Conservation (phyloP, 2,888 invertebrate genomes). For the Stenurella melanura region DNA sequence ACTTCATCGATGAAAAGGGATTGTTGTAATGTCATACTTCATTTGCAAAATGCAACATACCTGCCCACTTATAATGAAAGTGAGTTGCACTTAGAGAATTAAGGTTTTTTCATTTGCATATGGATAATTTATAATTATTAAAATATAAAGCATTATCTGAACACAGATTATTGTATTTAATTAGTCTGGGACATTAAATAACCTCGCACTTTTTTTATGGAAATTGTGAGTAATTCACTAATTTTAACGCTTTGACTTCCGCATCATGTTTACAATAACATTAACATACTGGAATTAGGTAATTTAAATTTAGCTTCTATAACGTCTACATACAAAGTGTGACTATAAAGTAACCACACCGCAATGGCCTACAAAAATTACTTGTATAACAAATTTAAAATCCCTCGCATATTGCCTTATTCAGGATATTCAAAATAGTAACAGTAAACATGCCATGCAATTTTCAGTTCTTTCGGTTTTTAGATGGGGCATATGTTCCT, state of each 20-base stretch:
- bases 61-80: neutral
- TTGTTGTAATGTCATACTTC: slow-evolving; percentile 9
- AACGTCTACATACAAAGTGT: neutral
- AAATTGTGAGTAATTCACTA: neutral
- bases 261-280: neutral
- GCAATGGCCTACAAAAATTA: too few relatives aligned
- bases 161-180: neutral
- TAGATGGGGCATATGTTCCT: too few relatives aligned
- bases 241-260: neutral
- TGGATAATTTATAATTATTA: too few relatives aligned
- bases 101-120: neutral
- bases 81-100: neutral
- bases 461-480: too few relatives aligned
- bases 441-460: too few relatives aligned
- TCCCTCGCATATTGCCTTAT: too few relatives aligned
- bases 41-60: slow-evolving; percentile 5
- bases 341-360: too few relatives aligned
- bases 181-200: neutral
- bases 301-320: neutral
- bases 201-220: neutral
- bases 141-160: too few relatives aligned
- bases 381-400: too few relatives aligned
- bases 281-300: neutral
- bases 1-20: slow-evolving; percentile 8
- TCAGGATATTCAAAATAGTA: too few relatives aligned